Conservation (phyloP, 2,113 vertebrate genomes). For the Phyllostomus discolor region DNA sequence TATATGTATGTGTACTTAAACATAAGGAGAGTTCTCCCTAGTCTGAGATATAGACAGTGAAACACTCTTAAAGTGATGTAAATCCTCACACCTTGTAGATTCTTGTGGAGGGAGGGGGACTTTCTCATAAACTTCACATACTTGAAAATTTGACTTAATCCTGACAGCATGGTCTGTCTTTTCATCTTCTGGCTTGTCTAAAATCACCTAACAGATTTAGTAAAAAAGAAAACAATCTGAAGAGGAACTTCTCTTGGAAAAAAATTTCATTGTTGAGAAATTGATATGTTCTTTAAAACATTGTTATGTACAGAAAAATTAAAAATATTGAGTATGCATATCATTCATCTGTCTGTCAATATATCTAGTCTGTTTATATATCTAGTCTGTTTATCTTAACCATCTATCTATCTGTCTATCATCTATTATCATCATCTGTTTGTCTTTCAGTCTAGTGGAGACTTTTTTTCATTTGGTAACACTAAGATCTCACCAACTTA, state of each 20-base stretch:
- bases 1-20: neutral
- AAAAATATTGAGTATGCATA: neutral
- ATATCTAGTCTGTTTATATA: neutral
- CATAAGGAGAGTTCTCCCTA: neutral
- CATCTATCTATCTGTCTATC: neutral
- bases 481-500: neutral
- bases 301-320: neutral
- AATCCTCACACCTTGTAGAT: neutral
- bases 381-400: neutral
- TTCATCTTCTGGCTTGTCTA: neutral
- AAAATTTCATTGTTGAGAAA: slow-evolving; percentile 2
- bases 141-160: neutral
- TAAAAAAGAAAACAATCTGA: neutral
- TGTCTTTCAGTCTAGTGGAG: neutral
- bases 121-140: neutral
- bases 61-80: neutral
- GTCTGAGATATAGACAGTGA: neutral
- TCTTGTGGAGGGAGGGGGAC: neutral
- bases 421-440: neutral
- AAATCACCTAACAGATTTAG: neutral
- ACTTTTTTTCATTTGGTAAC: neutral
- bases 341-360: neutral
- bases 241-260: neutral
- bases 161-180: neutral
- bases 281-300: neutral